Percentiles rank a stretch among this genome's conserved stretches.
These are phyloP conservation scores for Drosophila varians DNA, from an alignment of 1,140 invertebrate genomes.

Conservation along the genomic window DNA sequence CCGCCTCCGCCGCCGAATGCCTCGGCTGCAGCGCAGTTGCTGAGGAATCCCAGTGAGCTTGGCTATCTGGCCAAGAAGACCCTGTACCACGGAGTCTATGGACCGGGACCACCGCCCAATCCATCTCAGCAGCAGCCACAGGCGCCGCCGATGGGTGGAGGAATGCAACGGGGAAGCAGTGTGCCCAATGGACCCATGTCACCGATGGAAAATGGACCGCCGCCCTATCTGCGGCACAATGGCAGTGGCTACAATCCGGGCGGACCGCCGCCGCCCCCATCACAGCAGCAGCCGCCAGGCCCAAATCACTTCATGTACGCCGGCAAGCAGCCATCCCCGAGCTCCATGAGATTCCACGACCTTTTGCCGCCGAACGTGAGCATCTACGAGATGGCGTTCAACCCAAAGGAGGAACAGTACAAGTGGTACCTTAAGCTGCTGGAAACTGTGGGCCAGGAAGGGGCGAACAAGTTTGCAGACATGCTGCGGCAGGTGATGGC, in stretches of 20 bases:
- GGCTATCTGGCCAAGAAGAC: constrained; percentile 76
- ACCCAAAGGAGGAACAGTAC: constrained; percentile 81
- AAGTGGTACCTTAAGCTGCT: constrained; percentile 80
- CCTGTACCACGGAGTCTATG: constrained; percentile 68
- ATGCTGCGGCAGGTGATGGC: constrained; percentile 76
- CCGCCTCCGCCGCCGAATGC: constrained; percentile 58
- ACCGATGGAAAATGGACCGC: constrained; percentile 72
- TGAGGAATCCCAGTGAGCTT: constrained; percentile 74
- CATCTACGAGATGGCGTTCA: constrained; percentile 82
- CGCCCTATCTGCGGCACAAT: constrained; percentile 68
- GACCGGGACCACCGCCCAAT: constrained; percentile 50
- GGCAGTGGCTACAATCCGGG: constrained; percentile 62
- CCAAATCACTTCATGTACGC: constrained; percentile 61
- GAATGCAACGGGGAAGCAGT: constrained; percentile 68
- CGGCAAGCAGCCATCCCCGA: constrained; percentile 74
- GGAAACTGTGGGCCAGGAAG: constrained; percentile 79
- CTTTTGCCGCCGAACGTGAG: constrained; percentile 81
- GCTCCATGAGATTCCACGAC: constrained; percentile 70
- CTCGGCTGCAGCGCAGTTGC: constrained; percentile 51
- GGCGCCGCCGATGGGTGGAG: constrained; percentile 32
- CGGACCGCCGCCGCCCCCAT: constrained; percentile 45
- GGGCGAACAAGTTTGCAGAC: constrained; percentile 81
- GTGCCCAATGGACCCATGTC: constrained; percentile 81
- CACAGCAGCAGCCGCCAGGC: constrained; percentile 33
- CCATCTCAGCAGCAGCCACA: constrained; percentile 65